Base-by-base conservation (phyloP, 2,113 vertebrate genomes). In the Bufo gargarizans region DNA sequence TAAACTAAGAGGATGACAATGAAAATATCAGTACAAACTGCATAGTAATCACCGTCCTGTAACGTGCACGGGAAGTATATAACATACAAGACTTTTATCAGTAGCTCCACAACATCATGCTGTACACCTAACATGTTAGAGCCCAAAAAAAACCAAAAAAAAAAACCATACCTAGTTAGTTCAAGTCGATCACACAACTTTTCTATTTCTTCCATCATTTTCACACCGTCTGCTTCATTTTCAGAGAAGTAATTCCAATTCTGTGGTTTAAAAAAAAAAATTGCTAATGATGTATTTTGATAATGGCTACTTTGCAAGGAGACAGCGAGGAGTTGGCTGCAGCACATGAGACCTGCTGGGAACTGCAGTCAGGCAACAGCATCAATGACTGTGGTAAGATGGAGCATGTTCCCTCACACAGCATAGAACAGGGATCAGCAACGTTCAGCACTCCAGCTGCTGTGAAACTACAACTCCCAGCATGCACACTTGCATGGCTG, bases 201-300 rank as follows among this genome's bases (percentile, higher is more conserved):
- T 94, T 99, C 98, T 89, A 99, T 96, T 74, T 99, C 98, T 93
- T 99, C 98, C 98, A 99, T 98, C 98, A 99, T 99, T 93, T 97
- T 98, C 91, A 99, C 96, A 78, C 95, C 94, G 78, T 99, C 98
- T 10, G 95, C 93, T 91, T 99, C 97, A 89, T 92, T 95, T 83
- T 99, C 97, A 89, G 96, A 95, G 95, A 99, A 99, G 93, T 99
- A 99, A 92, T 96, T 99, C 96, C 97, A 99, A 93, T 95, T 98
- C 98, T 99, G 93, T 47, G 2, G 11, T 16, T 11, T 1, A 65
- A 94, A 92, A 92, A 90, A 91, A 33, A 93, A 45, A 43, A 67
- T 67, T 4, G 33, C 69, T 16, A 43, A 43, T 71, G 22, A 10
- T 33, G 19, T 67, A 8, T 22, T 67, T 65, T 67, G 33, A 33